These are phyloP conservation scores for Saguinus imperator DNA, from an alignment of 2,113 vertebrate species.

Conservation along the genomic window DNA sequence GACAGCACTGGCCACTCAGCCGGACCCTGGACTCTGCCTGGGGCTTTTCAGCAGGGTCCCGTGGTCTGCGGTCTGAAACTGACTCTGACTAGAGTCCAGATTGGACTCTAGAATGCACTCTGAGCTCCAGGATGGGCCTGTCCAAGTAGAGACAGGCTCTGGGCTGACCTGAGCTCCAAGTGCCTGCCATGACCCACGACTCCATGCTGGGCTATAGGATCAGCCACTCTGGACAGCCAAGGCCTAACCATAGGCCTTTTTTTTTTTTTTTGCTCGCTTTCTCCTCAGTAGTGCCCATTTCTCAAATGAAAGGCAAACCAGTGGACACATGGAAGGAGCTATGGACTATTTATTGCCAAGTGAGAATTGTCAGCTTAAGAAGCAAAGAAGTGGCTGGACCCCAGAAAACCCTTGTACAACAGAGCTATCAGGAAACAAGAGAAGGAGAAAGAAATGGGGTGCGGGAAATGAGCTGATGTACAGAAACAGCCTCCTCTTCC, in stretches of 20 bases:
- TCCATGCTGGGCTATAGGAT: not conserved
- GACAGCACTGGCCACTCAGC: not conserved
- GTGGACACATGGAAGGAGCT: not conserved
- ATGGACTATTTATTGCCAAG: constrained; percentile 53
- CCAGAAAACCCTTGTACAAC: not conserved
- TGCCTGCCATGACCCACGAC: not conserved
- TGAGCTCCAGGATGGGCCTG: not conserved
- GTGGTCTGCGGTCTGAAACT: not conserved
- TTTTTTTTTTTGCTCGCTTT: not conserved
- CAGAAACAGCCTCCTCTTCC: not conserved
- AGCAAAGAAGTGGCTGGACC: not conserved
- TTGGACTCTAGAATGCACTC: not conserved
- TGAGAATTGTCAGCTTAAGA: not conserved
- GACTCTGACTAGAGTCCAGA: not conserved
- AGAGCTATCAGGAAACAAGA: not conserved
- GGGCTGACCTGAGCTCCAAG: not conserved
- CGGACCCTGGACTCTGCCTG: not conserved
- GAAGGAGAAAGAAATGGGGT: not conserved
- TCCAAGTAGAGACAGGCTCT: not conserved
- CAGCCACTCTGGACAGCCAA: not conserved
- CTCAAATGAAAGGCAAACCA: not conserved
- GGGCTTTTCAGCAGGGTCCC: not conserved
- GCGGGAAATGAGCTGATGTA: too few species aligned
- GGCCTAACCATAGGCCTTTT: not conserved
- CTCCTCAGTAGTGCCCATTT: not conserved